These are phyloP conservation scores for Amphipyra tragopoginis DNA, from an alignment of 2,888 invertebrate genomes.

Conservation along the genomic window DNA sequence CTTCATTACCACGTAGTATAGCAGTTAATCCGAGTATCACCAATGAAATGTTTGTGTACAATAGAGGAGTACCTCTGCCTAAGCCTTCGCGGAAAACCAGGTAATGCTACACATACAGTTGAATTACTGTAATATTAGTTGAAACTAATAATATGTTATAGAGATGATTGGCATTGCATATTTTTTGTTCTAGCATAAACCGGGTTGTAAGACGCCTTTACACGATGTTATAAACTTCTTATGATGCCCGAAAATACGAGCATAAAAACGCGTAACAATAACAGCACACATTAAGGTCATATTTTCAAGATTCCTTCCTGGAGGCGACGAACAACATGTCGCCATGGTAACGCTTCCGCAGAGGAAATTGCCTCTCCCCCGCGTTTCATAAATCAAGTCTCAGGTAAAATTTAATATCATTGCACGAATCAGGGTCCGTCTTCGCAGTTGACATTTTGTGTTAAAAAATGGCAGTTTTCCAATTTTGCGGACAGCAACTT, in stretches of 20 bases:
- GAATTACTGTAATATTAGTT: too few relatives aligned
- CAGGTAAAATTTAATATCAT: constrained; percentile 84
- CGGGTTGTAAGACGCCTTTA: constrained; percentile 17
- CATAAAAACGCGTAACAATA: constrained; percentile 57
- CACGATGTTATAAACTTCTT: constrained; percentile 39
- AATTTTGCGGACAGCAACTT: constrained; percentile 49
- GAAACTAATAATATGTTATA: too few relatives aligned
- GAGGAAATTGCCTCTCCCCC: constrained; percentile 83
- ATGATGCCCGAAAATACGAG: constrained; percentile 25
- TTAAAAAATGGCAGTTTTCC: constrained; percentile 62
- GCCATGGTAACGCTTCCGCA: constrained; percentile 77
- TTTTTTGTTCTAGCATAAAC: constrained; percentile 21
- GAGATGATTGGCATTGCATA: too few relatives aligned
- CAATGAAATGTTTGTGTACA: too few relatives aligned
- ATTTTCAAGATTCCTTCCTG: constrained; percentile 63
- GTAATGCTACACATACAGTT: too few relatives aligned
- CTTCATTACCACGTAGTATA: too few relatives aligned
- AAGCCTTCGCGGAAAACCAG: too few relatives aligned
- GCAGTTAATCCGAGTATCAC: too few relatives aligned
- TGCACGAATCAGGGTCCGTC: constrained; percentile 66
- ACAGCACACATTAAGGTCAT: constrained; percentile 64
- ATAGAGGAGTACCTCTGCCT: too few relatives aligned
- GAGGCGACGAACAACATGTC: constrained; percentile 61
- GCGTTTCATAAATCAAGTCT: constrained; percentile 80
- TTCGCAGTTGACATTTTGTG: constrained; percentile 60